Conservation (phyloP, 2,797 vertebrate species). For the Telmatherina bonti region DNA sequence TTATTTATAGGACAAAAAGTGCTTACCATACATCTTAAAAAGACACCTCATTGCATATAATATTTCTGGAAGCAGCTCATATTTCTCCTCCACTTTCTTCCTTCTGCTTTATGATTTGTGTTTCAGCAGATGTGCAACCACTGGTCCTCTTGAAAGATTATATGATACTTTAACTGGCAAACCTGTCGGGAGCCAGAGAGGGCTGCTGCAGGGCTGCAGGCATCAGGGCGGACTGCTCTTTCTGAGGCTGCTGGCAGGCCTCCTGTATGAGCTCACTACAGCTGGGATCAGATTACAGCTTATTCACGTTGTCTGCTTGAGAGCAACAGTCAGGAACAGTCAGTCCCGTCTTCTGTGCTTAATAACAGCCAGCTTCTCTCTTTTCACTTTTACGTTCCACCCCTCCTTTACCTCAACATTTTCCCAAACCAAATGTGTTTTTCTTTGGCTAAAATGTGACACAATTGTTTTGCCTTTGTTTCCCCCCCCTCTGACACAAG, state of each 20-base stretch:
- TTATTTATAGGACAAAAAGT: neutral
- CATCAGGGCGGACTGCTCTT: slow-evolving; percentile 63
- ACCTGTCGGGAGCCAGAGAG: slow-evolving; percentile 42
- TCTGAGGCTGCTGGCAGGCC: slow-evolving; percentile 70
- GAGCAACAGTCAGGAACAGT: slow-evolving; percentile 63
- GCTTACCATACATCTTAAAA: neutral
- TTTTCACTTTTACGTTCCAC: neutral
- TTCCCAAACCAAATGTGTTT: slow-evolving; percentile 6
- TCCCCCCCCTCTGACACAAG: slow-evolving; percentile 28
- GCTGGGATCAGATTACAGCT: slow-evolving; percentile 79
- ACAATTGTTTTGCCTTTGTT: slow-evolving; percentile 17
- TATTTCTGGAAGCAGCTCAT: neutral
- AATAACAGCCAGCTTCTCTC: slow-evolving; percentile 16
- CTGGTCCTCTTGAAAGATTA: slow-evolving; percentile 27
- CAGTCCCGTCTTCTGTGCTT: slow-evolving; percentile 36
- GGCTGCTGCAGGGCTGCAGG: slow-evolving; percentile 41
- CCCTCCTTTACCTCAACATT: slow-evolving; percentile 15
- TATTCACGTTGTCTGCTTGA: slow-evolving; percentile 72
- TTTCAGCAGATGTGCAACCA: neutral
- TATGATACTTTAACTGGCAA: slow-evolving; percentile 44
- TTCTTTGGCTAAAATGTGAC: slow-evolving; percentile 17
- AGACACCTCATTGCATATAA: neutral
- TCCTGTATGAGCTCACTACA: slow-evolving; percentile 78
- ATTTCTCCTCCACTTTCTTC: slow-evolving; percentile 7
- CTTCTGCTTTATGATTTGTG: slow-evolving; percentile 17